A percentile compares a stretch with the other conserved stretches of the same genome.
Conservation (phyloP, 92 coral and sea anemone genomes). For the Bergia puertoricense region DNA sequence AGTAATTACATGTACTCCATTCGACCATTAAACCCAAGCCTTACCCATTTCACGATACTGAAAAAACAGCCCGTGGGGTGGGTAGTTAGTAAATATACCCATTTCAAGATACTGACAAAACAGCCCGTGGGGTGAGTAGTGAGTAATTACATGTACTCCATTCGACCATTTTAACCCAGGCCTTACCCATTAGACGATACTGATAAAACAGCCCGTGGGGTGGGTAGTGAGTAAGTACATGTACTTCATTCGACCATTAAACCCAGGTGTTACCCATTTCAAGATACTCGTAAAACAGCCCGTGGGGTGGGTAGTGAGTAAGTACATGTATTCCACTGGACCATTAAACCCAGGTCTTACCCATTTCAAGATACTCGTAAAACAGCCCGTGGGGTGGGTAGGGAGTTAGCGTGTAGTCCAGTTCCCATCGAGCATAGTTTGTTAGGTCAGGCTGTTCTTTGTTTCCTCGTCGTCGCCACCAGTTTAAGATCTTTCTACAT, state of each 20-base stretch:
- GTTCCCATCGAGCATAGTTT: conserved; percentile 81
- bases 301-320: conserved; percentile 81
- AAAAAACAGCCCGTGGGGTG: conserved; percentile 88
- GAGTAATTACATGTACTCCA: conserved; percentile 18
- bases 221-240: too few relatives aligned
- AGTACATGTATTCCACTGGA: conserved; percentile 66
- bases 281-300: conserved; percentile 92
- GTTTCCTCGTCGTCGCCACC: conserved; percentile 92
- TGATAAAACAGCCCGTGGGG: too few relatives aligned
- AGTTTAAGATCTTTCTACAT: conserved; percentile 68
- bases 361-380: conserved; percentile 96
- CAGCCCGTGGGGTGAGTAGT: conserved; percentile 84
- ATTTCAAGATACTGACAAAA: conserved; percentile 95
- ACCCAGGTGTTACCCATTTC: conserved; percentile 78
- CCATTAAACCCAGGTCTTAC: conserved; percentile 43
- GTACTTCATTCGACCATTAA: not conserved
- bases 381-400: conserved; percentile 90
- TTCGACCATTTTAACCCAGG: too few relatives aligned
- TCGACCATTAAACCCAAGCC: conserved; percentile 2
- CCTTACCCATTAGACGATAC: too few relatives aligned
- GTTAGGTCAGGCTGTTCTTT: conserved; percentile 72
- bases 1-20: too few relatives aligned
- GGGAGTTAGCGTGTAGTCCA: conserved; percentile 80
- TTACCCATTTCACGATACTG: conserved; percentile 96
- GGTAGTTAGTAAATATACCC: conserved; percentile 84